Percentiles rank a stretch among this genome's conserved stretches.
phyloP scores from a whole-genome alignment of 2,113 vertebrate species.

The Austrofundulus limnaeus region DNA sequence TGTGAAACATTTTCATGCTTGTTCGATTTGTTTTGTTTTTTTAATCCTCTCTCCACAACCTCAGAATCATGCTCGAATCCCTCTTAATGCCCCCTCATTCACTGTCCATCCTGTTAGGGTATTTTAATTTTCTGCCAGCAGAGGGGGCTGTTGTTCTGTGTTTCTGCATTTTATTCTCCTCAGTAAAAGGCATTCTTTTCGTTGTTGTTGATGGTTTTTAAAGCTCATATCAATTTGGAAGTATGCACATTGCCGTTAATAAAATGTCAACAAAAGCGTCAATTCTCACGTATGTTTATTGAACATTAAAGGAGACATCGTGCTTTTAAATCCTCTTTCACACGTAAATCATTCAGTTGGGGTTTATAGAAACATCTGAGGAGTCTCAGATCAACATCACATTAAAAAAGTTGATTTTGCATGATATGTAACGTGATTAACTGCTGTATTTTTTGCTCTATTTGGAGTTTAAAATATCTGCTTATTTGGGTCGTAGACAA shows the following conservation, averaged over 20 bases:
- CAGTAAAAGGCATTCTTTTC: slow-evolving; percentile 57
- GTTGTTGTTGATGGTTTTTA: slow-evolving; percentile 59
- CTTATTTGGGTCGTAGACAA: too few species aligned
- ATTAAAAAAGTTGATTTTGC: too few species aligned
- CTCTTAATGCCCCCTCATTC: slow-evolving; percentile 13
- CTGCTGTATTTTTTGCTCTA: too few species aligned
- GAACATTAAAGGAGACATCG: too few species aligned
- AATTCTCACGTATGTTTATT: background rate
- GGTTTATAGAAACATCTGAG: too few species aligned
- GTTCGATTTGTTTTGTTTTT: background rate
- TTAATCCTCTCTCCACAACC: background rate
- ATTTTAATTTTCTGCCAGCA: slow-evolving; percentile 57
- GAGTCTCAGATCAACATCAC: too few species aligned
- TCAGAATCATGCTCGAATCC: slow-evolving; percentile 11
- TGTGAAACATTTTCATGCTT: slow-evolving; percentile 10
- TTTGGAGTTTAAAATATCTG: too few species aligned
- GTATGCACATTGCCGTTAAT: slow-evolving; percentile 79
- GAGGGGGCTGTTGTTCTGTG: slow-evolving; percentile 67
- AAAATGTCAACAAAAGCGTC: slow-evolving; percentile 62
- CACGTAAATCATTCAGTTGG: too few species aligned
- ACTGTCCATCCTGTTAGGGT: slow-evolving; percentile 1
- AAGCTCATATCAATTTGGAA: slow-evolving; percentile 76
- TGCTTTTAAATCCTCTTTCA: too few species aligned
- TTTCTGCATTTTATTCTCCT: slow-evolving; percentile 42
- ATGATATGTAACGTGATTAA: too few species aligned